Base-by-base conservation (phyloP, 2,113 vertebrate genomes). In the Callionymus lyra region DNA sequence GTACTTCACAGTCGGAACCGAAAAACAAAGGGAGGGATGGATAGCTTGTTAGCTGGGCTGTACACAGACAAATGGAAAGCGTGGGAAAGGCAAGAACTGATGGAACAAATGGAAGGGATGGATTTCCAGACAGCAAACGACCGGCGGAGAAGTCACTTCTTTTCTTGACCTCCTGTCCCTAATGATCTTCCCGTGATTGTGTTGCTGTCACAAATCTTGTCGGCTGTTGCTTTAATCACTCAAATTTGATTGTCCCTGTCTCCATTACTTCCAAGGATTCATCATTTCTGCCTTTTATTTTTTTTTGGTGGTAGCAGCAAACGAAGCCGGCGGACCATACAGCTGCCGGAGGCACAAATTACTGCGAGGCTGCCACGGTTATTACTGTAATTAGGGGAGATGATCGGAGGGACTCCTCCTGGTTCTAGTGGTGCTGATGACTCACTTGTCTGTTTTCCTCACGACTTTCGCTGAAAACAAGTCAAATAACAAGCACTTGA, bases 141-240 rank as follows among this genome's bases (percentile, higher is more conserved):
- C n/a, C n/a, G n/a, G n/a, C n/a, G n/a, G n/a, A n/a, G n/a, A n/a
- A n/a, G n/a, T 27, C 21, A 27, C 21, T 8, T 27, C 21, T 8
- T 5, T 8, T 27, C 21, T 27, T 8, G 21, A 35, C 44, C 49
- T 53, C 67, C 61, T 45, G 41, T 47, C 41, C 27, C 35, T 53
- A 50, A 68, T 61, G 47, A 48, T 58, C 39, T 59, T 56, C 59
- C 54, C 44, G 32, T 43, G 44, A 62, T 51, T 68, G n/a, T n/a
- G n/a, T n/a, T n/a, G n/a, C n/a, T n/a, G n/a, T n/a, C n/a, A n/a
- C n/a, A n/a, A n/a, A n/a, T n/a, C n/a, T n/a, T n/a, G 58, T 47
- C 54, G 45, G 56, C 51, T 56, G 31, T n/a, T 8, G 18, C 32
- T 66, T 21, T 72, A 63, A 74, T 65, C 67, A 44, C 65, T 8